Conservation (phyloP, 2,113 vertebrate species). For the Pao palembangensis region DNA sequence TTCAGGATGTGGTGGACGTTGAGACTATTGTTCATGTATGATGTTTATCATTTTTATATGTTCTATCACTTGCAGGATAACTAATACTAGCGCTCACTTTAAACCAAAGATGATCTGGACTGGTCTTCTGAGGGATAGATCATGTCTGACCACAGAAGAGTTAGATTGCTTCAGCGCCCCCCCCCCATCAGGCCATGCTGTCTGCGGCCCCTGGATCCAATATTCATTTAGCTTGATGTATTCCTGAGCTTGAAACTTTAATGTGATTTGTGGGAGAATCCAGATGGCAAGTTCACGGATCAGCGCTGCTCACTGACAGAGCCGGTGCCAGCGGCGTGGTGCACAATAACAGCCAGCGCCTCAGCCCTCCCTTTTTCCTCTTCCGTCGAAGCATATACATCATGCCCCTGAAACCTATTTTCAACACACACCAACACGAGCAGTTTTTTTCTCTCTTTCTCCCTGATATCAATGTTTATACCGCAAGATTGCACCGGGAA, state of each 20-base stretch:
- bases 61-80: too few species aligned
- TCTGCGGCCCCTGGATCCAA: constrained; percentile 69
- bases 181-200: constrained; percentile 61
- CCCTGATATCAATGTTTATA: constrained; percentile 23
- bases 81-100: constrained; percentile 16
- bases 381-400: constrained; percentile 31
- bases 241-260: constrained; percentile 79
- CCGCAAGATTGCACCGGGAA: constrained; percentile 28
- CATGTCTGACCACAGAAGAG: constrained; percentile 69
- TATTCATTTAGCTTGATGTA: constrained; percentile 82
- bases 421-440: constrained; percentile 29
- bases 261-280: constrained; percentile 81
- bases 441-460: not conserved
- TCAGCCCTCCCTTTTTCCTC: constrained; percentile 28
- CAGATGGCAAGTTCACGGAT: constrained; percentile 81
- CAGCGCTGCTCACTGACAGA: constrained; percentile 73
- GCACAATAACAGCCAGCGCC: constrained; percentile 72
- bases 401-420: constrained; percentile 4
- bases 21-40: too few species aligned
- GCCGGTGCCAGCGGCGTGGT: constrained; percentile 70
- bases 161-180: not conserved
- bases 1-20: constrained; percentile 15
- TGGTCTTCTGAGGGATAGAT: constrained; percentile 51
- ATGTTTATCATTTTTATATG: too few species aligned
- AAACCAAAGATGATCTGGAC: not conserved